Conservation (phyloP, 2,113 vertebrate genomes). For the Ramphastos sulfuratus region DNA sequence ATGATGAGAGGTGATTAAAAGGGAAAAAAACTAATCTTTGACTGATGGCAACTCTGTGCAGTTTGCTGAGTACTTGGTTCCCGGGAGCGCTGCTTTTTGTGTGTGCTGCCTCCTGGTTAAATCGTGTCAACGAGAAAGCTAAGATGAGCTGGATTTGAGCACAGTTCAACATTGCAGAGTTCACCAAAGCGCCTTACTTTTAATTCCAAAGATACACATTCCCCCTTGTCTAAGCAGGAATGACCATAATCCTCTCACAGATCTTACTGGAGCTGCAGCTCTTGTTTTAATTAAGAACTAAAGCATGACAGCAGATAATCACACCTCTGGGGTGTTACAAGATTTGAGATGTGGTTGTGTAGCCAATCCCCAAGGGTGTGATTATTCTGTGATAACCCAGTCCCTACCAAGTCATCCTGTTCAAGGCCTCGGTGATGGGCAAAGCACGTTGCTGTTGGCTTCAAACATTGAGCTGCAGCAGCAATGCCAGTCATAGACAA, state of each 20-base stretch:
- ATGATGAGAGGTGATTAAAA: background rate
- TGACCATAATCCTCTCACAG: slow-evolving; percentile 47
- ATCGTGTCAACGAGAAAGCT: slow-evolving; percentile 15
- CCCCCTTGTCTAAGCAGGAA: background rate
- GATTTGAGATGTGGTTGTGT: slow-evolving; percentile 59
- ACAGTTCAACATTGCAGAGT: background rate
- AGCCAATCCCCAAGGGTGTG: slow-evolving; percentile 14
- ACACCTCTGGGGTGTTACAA: slow-evolving; percentile 52
- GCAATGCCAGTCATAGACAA: background rate
- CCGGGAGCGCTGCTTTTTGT: background rate
- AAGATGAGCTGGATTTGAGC: background rate
- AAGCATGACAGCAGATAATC: slow-evolving; percentile 69
- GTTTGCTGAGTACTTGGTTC: background rate
- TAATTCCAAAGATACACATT: background rate
- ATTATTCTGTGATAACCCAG: slow-evolving; percentile 49
- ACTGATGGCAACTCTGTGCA: background rate
- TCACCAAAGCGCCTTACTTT: slow-evolving; percentile 1
- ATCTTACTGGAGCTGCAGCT: slow-evolving; percentile 39
- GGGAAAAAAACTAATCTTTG: background rate
- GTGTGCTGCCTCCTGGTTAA: background rate
- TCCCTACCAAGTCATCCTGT: background rate
- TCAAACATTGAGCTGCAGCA: background rate
- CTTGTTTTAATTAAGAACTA: slow-evolving; percentile 77
- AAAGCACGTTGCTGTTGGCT: background rate
- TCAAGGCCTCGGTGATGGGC: background rate